phyloP scores from a whole-genome alignment of 2,113 vertebrate genomes.

The Hipposideros armiger region DNA sequence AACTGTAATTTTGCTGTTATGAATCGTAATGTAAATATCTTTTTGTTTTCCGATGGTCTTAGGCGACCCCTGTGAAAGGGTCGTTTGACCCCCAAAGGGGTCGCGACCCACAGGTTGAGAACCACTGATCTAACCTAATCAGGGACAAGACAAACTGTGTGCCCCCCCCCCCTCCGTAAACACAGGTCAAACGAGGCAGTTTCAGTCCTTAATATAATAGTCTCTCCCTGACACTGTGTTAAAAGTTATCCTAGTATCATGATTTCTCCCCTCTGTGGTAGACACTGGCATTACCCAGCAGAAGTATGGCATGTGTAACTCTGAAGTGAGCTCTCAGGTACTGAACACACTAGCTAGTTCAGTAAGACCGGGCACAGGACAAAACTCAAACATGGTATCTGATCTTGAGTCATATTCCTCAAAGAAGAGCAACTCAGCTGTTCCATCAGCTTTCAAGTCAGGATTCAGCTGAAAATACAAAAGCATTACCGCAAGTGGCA shows the following conservation, averaged over 20 bases:
- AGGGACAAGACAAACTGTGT: neutral
- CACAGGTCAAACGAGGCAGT: neutral
- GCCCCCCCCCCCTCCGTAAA: neutral
- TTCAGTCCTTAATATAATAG: neutral
- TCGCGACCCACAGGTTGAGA: no score
- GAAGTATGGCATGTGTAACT: neutral
- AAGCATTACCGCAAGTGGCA: neutral
- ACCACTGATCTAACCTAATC: neutral
- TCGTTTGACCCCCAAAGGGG: no score
- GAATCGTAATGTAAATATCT: no score
- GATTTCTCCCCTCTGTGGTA: neutral
- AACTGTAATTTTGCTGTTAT: no score
- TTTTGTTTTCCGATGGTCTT: no score
- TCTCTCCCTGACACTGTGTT: neutral
- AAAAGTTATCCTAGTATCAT: neutral
- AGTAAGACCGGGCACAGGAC: neutral
- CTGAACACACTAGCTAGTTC: neutral
- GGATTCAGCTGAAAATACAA: slow-evolving; percentile 24
- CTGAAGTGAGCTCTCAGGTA: neutral
- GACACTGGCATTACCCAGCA: neutral
- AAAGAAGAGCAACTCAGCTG: neutral
- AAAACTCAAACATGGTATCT: slow-evolving; percentile 9
- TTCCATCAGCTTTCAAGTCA: neutral
- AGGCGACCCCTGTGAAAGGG: no score
- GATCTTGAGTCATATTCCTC: neutral